Evolutionary conservation across 30 jellyfish, hydroid and myxozoan species (phyloP), one percentile per base, ranked within the genome.

Genomic region (Cassiopea andromeda): DNA sequence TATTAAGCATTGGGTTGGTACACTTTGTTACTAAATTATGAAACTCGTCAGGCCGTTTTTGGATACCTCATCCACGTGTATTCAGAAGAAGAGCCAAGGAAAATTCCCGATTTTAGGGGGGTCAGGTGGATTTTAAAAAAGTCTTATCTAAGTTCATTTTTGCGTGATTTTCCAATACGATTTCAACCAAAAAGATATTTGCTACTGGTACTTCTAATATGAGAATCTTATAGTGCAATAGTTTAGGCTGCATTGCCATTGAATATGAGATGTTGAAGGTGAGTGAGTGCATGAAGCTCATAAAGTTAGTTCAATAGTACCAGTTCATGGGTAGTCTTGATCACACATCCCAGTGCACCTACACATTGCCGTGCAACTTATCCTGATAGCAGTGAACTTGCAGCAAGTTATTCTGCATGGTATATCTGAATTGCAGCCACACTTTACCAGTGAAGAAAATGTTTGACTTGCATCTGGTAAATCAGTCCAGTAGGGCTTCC

Each of bases 381-480:
- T 3, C 12, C 0, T 10, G 10, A 54, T 6, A 44, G 48, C 78
- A 69, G 48, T 44, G 48, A 7, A n/a, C 72, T 44, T 77, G 85
- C 85, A 77, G 85, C 85, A 69, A 70, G 45, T 77, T 47, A 69
- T 77, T 44, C 85, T 77, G 70, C 83, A 77, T 77, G 85, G 69
- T 77, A 9, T 77, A 48, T 47, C 70, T 49, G 85, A 77, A 9
- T 77, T 77, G 71, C 69, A 77, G 16, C 85, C 85, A 77, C 85
- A 77, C 85, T 47, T 77, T 38, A 77, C 85, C 71, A 77, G 71
- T 77, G 47, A 49, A 49, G 85, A 77, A 77, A 47, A 17, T 77
- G 89, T 80, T n/a, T 80, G 50, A 38, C 78, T 57, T 80, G 89
- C 89, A 58, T 57, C 79, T 80, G 89, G 89, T 48, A 80, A 60